Conservation (phyloP, 2,113 vertebrate species). For the Rhineura floridana region DNA sequence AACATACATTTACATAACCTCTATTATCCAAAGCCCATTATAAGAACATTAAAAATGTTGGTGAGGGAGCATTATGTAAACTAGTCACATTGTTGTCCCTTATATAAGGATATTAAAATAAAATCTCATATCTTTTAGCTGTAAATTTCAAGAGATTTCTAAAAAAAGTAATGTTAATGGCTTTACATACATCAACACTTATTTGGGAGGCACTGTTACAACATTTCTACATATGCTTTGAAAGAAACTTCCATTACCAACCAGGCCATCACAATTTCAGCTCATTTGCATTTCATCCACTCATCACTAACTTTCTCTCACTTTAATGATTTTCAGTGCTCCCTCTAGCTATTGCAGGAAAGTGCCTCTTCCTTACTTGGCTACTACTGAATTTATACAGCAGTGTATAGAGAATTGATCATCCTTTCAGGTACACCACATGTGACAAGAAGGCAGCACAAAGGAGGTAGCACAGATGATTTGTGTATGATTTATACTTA, state of each 20-base stretch:
- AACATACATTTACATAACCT: not conserved
- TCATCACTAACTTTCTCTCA: not conserved
- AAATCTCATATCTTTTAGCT: not conserved
- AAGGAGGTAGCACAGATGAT: not conserved
- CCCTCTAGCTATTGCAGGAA: not conserved
- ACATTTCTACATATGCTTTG: not conserved
- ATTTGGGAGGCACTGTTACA: not conserved
- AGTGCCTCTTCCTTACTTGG: not conserved
- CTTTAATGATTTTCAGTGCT: not conserved
- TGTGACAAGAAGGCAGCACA: not conserved
- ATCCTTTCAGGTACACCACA: not conserved
- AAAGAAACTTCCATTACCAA: not conserved
- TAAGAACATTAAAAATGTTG: accelerated
- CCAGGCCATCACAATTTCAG: not conserved
- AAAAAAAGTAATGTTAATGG: not conserved
- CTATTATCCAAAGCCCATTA: not conserved
- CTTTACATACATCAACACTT: not conserved
- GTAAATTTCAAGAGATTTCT: not conserved
- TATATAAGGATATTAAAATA: accelerated
- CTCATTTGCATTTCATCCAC: not conserved
- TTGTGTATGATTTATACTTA: not conserved
- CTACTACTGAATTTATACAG: not conserved
- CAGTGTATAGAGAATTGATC: not conserved
- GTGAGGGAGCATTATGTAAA: not conserved
- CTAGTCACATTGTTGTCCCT: accelerated